These are phyloP conservation scores for Ophion costatus DNA, from an alignment of 2,888 invertebrate genomes.

Conservation along the genomic window DNA sequence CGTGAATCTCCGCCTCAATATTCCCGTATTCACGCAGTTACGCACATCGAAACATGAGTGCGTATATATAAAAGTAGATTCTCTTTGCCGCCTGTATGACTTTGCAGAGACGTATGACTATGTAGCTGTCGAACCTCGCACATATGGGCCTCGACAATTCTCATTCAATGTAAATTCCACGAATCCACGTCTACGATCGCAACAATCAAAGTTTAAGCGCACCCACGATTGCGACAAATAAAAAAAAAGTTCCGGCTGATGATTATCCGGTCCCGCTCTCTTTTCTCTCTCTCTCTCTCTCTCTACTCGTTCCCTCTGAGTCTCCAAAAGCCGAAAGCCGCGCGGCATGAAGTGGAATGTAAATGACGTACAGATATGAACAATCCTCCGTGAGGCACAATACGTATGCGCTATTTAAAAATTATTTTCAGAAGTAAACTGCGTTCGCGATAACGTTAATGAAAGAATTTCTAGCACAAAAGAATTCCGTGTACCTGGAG, in stretches of 20 bases:
- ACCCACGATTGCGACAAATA: slow-evolving; percentile 44
- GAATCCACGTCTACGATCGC: slow-evolving; percentile 30
- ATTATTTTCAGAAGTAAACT: no score
- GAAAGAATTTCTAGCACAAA: no score
- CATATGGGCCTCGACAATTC: slow-evolving; percentile 34
- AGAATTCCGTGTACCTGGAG: no score
- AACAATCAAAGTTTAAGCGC: slow-evolving; percentile 22
- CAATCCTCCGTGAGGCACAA: no score
- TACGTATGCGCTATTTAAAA: no score
- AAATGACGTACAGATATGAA: not conserved
- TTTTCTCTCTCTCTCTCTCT: no score
- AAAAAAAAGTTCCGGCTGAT: slow-evolving; percentile 17
- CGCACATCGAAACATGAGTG: no score
- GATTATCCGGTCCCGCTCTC: slow-evolving; percentile 3
- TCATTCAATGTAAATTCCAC: slow-evolving; percentile 48
- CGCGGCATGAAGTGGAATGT: not conserved
- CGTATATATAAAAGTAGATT: no score
- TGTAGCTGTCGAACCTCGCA: slow-evolving; percentile 18
- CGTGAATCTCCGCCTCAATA: slow-evolving; percentile 4
- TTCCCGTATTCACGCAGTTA: not conserved
- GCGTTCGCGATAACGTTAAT: no score
- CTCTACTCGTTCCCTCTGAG: no score
- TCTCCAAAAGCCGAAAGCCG: slow-evolving; percentile 6
- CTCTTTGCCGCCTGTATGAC: slow-evolving; percentile 35
- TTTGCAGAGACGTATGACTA: slow-evolving; percentile 26